Evolutionary conservation across 2,113 vertebrate genomes (phyloP), one percentile per base, ranked within the genome.

Genomic region (Eidolon helvum): DNA sequence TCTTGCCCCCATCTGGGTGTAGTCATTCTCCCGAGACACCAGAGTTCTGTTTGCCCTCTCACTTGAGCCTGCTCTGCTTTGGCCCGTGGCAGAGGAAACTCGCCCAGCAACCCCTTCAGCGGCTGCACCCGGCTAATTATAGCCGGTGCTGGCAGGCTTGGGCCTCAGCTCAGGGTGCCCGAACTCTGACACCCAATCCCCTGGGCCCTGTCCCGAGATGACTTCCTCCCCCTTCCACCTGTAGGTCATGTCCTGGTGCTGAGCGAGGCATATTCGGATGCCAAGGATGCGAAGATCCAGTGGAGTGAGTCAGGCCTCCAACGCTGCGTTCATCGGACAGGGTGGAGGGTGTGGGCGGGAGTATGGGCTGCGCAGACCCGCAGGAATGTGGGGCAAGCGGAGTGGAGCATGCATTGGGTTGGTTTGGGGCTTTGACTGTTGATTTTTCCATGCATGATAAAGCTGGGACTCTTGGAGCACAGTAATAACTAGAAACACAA

Each of bases 81-180:
- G 55, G 75, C n/a, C 21, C 1, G 24, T 48, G 84, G 65, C 87
- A 71, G 38, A 82, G 61, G 21, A 71, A 87, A 75, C 40, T 68
- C 30, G 48, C 50, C 30, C 61, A 5, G 38, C 55, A n/a, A 30
- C 45, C 24, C 3, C 2, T 61, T 33, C 50, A 48, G 91, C 8
- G 55, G 45, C 71, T 28, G 14, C 61, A 4, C 6, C 53, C 12
- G 12, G 94, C 96, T 98, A 98, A 98, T 98, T 98, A 97, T 98
- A 98, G 97, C 69, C 7, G 1, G 28, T 4, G 15, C 66, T 61
- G 77, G 90, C 78, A 22, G 83, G 48, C 65, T 50, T 68, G 78
- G 78, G 35, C 14, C 79, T 74, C 89, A 43, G 59, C 79, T 93
- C 33, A 3, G 0, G 12, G 90, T 45, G 83, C 61, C 84, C n/a